Conservation (phyloP, 1,140 invertebrate genomes). For the Mactra quadrangularis region DNA sequence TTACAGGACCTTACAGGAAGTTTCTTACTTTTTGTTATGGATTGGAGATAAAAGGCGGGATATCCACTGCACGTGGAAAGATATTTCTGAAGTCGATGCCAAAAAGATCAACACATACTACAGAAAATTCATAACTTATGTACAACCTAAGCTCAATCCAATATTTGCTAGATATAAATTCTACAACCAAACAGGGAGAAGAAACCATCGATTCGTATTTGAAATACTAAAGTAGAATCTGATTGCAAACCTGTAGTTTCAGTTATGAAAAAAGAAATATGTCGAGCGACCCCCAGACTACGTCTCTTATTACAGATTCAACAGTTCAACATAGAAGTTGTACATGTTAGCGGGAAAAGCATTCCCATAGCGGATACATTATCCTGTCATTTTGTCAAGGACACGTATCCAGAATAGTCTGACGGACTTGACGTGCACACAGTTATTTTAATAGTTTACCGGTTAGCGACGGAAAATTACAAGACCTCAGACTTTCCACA, state of each 20-base stretch:
- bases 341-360: neutral
- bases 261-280: neutral
- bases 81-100: neutral
- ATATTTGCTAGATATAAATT: constrained; percentile 47
- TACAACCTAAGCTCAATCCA: constrained; percentile 58
- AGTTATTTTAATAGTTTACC: constrained; percentile 4
- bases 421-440: neutral
- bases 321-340: neutral
- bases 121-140: constrained; percentile 7
- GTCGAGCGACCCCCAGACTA: neutral
- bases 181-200: constrained; percentile 10
- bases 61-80: constrained; percentile 19
- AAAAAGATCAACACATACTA: constrained; percentile 49
- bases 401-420: constrained; percentile 1
- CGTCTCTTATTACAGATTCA: neutral
- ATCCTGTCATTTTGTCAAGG: neutral
- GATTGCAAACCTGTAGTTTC: constrained; percentile 4
- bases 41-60: neutral
- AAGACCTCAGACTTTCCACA: neutral
- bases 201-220: neutral
- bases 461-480: constrained; percentile 2
- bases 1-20: too few relatives aligned
- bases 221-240: neutral
- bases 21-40: too few relatives aligned
- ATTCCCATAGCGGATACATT: neutral